Conservation (phyloP, 2,888 invertebrate species). For the Rhabditoides inermis region DNA sequence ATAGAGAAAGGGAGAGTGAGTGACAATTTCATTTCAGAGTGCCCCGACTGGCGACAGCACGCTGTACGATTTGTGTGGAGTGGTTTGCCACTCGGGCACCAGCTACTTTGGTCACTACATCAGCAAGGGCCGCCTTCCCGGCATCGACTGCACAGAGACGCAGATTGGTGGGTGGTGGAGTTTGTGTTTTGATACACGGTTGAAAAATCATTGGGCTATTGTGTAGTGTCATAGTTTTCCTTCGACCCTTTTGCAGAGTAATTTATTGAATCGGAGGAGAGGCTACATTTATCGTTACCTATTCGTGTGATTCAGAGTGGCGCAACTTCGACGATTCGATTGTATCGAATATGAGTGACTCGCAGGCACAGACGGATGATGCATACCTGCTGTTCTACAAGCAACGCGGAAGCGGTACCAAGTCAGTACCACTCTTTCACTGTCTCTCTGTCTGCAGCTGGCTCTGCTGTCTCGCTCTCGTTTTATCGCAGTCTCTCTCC, state of each 20-base stretch:
- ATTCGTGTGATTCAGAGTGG: no score
- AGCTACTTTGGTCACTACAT: slow-evolving; percentile 58
- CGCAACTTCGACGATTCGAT: slow-evolving; percentile 53
- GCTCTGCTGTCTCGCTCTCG: neutral
- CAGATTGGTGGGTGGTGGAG: slow-evolving; percentile 55
- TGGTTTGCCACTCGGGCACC: slow-evolving; percentile 55
- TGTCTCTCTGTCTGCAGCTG: neutral
- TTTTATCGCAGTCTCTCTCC: neutral
- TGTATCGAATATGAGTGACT: slow-evolving; percentile 36
- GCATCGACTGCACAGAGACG: slow-evolving; percentile 49
- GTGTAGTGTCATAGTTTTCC: no score
- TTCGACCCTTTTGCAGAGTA: no score
- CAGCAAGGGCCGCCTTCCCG: slow-evolving; percentile 55
- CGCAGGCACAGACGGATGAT: slow-evolving; percentile 43
- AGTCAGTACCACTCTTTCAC: neutral
- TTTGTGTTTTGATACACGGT: no score
- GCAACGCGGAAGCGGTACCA: slow-evolving; percentile 19
- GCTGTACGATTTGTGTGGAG: slow-evolving; percentile 58
- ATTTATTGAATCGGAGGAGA: neutral
- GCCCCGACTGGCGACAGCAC: neutral
- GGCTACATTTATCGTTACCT: neutral
- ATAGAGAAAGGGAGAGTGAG: neutral
- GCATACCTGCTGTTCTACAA: slow-evolving; percentile 54
- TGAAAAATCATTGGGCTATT: no score
- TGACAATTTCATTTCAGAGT: neutral